Base-by-base conservation (phyloP, 2,113 vertebrate genomes). In the Albula glossodonta region DNA sequence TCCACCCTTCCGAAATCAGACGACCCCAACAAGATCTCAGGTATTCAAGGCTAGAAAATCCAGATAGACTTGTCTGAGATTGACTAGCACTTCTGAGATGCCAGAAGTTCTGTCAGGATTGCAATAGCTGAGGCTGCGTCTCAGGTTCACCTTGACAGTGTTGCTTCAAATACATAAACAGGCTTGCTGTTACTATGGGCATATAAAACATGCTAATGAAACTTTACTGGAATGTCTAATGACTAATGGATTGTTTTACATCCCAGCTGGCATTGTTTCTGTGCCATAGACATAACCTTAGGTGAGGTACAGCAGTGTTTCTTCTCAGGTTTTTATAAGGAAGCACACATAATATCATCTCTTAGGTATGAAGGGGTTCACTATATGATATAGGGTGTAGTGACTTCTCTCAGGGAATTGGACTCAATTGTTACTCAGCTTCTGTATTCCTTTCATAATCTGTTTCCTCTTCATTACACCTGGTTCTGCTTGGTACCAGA, bases 211-310 rank as follows among this genome's bases (percentile, higher is more conserved):
- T 86, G 49, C 79, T 86, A 81, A 81, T 81, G 5, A 86, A 86
- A 81, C 79, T 10, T 81, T 41, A 70, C 84, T 86, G 63, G 57
- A 81, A 81, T 81, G 78, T 81, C 57, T 85, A 63, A 85, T 80
- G 84, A 85, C 84, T 49, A 15, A 17, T 63, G n/a, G 56, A 48
- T 51, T 51, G 22, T 25, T 70, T 85, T 57, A 81, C 60, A 51
- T 51, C 56, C 57, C n/a, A 10, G 31, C 84, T 85, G 53, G 41
- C 48, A 48, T 31, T 31, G 19, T 49, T 57, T 10, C 11, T 19
- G 56, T 10, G 56, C 25, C 41, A 57, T 41, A 48, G 53, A 12
- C 41, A 12, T 63, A 50, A 85, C 51, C 13, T 13, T 52, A 25
- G 31, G 52, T 80, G 52, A 82, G 19, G 25, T 57, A 80, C 31